A percentile compares a stretch with the other conserved stretches of the same genome.
Conservation (phyloP, 2,113 vertebrate genomes). For the Leptobrachium ailaonicum region DNA sequence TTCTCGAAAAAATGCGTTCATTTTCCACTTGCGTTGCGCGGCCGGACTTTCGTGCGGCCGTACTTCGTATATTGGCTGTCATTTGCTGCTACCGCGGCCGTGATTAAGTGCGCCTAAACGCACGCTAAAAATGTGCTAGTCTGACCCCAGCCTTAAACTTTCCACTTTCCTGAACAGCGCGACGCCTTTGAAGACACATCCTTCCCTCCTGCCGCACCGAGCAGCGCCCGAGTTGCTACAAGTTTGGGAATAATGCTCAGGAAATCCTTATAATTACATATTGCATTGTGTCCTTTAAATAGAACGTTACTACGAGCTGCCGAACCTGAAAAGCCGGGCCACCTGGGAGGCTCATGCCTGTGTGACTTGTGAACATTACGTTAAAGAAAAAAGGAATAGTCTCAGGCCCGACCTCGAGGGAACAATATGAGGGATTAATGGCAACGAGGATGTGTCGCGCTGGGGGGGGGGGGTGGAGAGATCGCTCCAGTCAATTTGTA, state of each 20-base stretch:
- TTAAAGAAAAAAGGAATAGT: not conserved
- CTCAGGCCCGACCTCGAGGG: not conserved
- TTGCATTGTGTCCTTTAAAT: conserved; percentile 3
- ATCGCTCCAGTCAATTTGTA: too few relatives aligned
- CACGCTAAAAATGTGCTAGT: too few relatives aligned
- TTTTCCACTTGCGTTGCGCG: too few relatives aligned
- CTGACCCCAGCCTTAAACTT: too few relatives aligned
- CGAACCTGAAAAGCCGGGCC: not conserved
- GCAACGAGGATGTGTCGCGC: not conserved
- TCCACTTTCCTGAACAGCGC: conserved; percentile 1
- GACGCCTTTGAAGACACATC: not conserved
- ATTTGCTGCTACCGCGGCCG: too few relatives aligned
- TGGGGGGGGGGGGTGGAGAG: not conserved
- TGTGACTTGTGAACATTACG: not conserved
- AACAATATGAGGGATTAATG: not conserved
- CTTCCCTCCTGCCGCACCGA: not conserved
- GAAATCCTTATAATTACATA: conserved; percentile 8
- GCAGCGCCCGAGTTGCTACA: not conserved
- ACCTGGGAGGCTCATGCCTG: not conserved
- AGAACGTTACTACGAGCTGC: not conserved
- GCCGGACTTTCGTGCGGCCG: too few relatives aligned
- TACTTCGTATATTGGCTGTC: too few relatives aligned
- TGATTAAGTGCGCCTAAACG: too few relatives aligned
- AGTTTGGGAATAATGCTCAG: not conserved
- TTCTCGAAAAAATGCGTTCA: too few relatives aligned